Evolutionary conservation across 2,797 vertebrate genomes (phyloP).

Genomic region (Argya squamiceps): DNA sequence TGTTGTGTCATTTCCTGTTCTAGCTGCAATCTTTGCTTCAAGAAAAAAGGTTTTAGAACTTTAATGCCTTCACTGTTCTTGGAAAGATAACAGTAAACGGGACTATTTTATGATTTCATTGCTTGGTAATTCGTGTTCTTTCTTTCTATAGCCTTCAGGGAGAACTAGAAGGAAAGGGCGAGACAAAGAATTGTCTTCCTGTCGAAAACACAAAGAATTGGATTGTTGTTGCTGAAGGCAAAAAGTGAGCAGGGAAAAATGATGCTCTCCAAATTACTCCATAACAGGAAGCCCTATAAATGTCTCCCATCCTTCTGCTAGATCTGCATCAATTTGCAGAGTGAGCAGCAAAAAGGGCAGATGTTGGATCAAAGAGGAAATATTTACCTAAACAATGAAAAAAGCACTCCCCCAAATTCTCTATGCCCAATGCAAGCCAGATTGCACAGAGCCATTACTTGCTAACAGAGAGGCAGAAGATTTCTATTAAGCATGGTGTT

Average conservation of each 20-base stretch:
- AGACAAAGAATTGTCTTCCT: constrained; percentile 42
- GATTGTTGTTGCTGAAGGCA: constrained; percentile 41
- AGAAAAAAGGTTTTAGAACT: constrained; percentile 62
- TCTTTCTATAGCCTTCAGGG: constrained; percentile 61
- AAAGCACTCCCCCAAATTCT: neutral
- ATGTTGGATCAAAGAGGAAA: constrained; percentile 50
- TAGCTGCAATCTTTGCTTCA: constrained; percentile 58
- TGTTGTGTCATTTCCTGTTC: constrained; percentile 71
- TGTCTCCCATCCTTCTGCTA: neutral
- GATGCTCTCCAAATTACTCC: constrained; percentile 36
- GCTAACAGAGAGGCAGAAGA: constrained; percentile 16
- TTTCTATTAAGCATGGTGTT: constrained; percentile 23
- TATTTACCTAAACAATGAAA: constrained; percentile 17
- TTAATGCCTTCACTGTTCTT: constrained; percentile 65
- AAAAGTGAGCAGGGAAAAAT: constrained; percentile 29
- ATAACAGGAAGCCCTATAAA: constrained; percentile 42
- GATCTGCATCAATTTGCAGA: neutral
- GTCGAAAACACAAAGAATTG: constrained; percentile 24
- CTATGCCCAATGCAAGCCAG: neutral
- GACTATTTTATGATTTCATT: constrained; percentile 67
- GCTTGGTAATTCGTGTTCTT: constrained; percentile 47
- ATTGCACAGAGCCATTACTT: constrained; percentile 2
- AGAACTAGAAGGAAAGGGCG: constrained; percentile 1
- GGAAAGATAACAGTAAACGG: constrained; percentile 60
- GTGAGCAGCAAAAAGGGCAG: constrained; percentile 22